Evolutionary conservation across 2,888 invertebrate species (phyloP).

Genomic region (Cephus pygmeus): DNA sequence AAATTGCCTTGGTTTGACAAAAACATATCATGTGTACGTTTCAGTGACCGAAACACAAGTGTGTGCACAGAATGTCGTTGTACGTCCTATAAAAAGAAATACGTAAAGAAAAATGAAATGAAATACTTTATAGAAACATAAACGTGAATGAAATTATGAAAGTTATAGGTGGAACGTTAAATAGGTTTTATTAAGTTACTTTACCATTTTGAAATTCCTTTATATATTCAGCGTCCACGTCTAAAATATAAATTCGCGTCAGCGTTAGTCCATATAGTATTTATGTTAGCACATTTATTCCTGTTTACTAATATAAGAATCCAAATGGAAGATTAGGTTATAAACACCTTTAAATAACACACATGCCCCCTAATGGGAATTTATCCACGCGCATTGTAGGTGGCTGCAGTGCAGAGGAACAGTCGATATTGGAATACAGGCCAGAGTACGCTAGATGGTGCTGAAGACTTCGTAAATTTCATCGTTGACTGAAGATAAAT

Average conservation of each 20-base stretch:
- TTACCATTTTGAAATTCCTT: background rate
- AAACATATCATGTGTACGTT: slow-evolving; percentile 98
- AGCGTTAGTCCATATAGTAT: background rate
- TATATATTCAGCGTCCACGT: background rate
- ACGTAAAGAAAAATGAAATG: slow-evolving; percentile 6
- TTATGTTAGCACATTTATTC: background rate
- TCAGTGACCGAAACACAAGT: slow-evolving; percentile 94
- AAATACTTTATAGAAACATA: background rate
- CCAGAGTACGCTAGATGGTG: background rate
- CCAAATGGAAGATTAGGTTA: background rate
- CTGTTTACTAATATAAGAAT: background rate
- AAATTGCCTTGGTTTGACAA: slow-evolving; percentile 87
- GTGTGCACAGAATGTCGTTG: slow-evolving; percentile 98
- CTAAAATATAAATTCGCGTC: background rate
- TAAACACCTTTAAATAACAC: background rate
- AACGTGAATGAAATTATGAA: background rate
- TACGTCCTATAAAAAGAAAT: slow-evolving; percentile 74
- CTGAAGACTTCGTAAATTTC: background rate
- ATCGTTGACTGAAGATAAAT: background rate
- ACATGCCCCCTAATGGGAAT: no score
- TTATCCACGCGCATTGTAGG: background rate
- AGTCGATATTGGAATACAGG: background rate
- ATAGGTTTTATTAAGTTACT: background rate
- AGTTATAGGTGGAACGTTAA: background rate
- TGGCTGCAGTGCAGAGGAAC: background rate